Evolutionary conservation across 2,113 vertebrate genomes (phyloP), one percentile per base, ranked within the genome.

Genomic region (Brachyhypopomus occidentalis): DNA sequence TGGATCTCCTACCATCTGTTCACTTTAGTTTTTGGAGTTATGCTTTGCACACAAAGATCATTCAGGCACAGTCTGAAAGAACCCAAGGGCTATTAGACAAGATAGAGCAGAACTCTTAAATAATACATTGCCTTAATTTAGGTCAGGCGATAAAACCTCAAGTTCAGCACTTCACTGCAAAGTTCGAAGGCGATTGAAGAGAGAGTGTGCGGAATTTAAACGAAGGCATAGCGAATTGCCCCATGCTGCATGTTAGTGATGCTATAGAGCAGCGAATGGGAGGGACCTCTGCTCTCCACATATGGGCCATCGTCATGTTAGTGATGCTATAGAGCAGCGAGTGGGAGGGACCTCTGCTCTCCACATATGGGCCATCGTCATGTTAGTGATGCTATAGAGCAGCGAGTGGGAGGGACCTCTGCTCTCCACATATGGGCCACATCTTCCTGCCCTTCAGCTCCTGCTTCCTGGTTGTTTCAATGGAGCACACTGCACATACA

Each of bases 61-160:
- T 45, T 79, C 25, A 27, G 69, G 30, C 58, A 6, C 0, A 25
- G 41, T 41, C 59, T 56, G 36, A 80, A 70, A 63, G 71, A 25
- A 38, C 60, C 34, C 14, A 0, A 59, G 78, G 30, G 56, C 70
- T 79, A 48, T 52, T 48, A 19, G 78, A 79, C 59, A 25, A 66
- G 11, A 27, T 55, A 48, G 59, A 73, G 41, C 38, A 48, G 59
- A 80, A 58, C 25, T 17, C 20, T 36, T 80, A 56, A 80, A 80
- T 38, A 55, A 74, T 74, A 20, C 64, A 66, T 74, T 20, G 55
- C 4, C 17, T 22, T 74, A 6, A 80, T 66, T 64, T 74, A 36
- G 45, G 78, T 75, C 70, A 74, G n/a, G 64, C 17, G 5, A 20
- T 20, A 36, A 52, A 67, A 67, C 17, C 27, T 36, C 64, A 22